Evolutionary conservation across 2,888 invertebrate genomes (phyloP), one percentile per base, ranked within the genome.

Genomic region (Sturmia bella): DNA sequence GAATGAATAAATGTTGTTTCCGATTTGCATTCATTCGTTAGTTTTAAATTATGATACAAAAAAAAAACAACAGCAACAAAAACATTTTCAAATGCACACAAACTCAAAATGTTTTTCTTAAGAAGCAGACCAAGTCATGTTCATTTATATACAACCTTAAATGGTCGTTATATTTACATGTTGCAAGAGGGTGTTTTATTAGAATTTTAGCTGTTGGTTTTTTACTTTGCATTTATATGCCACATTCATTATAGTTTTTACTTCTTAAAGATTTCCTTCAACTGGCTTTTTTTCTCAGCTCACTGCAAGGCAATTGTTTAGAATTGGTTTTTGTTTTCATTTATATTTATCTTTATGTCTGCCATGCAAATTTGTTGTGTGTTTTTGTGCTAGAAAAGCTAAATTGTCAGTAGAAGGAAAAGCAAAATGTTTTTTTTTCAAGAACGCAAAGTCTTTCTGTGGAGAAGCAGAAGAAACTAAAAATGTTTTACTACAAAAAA

Each of bases 1-100:
- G 84, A 84, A 85, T 84, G 85, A 85, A 85, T 85, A 85, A 85
- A 85, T 85, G 85, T 76, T 84, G 77, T 81, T 85, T 85, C 85
- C 85, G 85, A 77, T 84, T 84, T 83, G 81, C 81, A 84, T 84
- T 84, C 84, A 83, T 85, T 83, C 85, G 83, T 81, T 81, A 80
- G 76, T 83, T 84, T 84, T 84, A 84, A 84, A 80, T 82, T 83
- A 81, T 81, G 79, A 83, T 83, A 70, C 69, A 77, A 57, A 27
- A 52, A 70, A 64, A 77, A 57, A 27, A 52, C 32, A 70, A 43
- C 17, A 64, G 19, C 39, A 63, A 61, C 19, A 70, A 63, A 21
- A 59, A 41, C 21, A 15, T 43, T 63, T 17, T 13, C 12, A 39
- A 43, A 56, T 17, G 74, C 50, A 43, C 11, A 9, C 12, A 41